Percentiles rank a stretch among this genome's conserved stretches.
phyloP scores from a whole-genome alignment of 2,888 invertebrate species.

The Coecobrya sp. region DNA sequence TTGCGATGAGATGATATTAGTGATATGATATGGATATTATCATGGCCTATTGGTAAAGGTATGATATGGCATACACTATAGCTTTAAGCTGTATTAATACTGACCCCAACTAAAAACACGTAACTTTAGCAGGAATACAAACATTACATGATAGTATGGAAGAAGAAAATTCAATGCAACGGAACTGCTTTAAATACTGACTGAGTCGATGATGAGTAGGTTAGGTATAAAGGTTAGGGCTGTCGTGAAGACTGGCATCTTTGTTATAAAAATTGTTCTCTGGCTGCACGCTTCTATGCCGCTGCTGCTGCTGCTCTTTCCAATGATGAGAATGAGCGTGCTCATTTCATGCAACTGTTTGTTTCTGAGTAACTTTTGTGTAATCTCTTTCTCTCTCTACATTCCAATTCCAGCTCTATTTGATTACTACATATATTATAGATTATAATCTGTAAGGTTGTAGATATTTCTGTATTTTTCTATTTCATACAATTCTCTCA shows the following conservation, averaged over 20 bases:
- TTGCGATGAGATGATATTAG: constrained; percentile 39
- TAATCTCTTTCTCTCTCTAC: no score
- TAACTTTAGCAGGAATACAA: constrained; percentile 26
- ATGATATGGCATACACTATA: neutral
- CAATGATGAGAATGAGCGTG: constrained; percentile 2
- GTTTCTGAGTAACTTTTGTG: neutral
- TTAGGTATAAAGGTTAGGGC: neutral
- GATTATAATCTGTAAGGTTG: constrained; percentile 66
- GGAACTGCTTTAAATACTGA: neutral
- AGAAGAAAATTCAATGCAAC: constrained; percentile 13
- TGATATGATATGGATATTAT: neutral
- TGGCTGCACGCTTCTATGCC: neutral
- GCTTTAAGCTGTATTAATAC: constrained; percentile 37
- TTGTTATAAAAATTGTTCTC: neutral
- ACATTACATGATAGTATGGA: constrained; percentile 20
- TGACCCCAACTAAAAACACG: constrained; percentile 59
- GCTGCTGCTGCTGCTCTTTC: neutral
- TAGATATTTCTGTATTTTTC: constrained; percentile 37
- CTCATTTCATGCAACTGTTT: neutral
- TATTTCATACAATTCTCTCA: neutral
- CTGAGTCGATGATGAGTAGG: neutral
- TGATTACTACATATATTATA: constrained; percentile 49
- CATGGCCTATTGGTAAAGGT: neutral
- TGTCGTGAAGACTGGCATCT: constrained; percentile 26
- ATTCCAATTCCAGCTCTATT: constrained; percentile 48